These are phyloP conservation scores for Baryphthengus martii DNA, from an alignment of 2,113 vertebrate genomes.

Conservation along the genomic window DNA sequence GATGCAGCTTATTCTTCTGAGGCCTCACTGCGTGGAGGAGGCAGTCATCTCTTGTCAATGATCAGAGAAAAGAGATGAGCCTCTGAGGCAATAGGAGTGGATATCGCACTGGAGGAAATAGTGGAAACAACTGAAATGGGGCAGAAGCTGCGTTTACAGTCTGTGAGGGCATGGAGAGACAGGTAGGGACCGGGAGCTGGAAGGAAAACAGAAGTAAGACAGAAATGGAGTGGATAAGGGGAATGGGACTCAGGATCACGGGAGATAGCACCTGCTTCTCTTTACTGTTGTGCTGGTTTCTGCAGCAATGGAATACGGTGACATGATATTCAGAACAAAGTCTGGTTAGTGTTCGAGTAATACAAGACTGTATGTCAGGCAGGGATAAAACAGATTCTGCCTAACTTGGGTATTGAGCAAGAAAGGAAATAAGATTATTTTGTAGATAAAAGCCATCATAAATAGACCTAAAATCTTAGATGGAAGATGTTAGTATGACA, in stretches of 20 bases:
- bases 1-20: background rate
- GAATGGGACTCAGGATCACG: background rate
- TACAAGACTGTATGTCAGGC: background rate
- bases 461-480: background rate
- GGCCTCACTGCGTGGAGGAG: background rate
- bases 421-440: background rate
- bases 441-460: background rate
- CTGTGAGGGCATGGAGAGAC: background rate
- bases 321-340: background rate
- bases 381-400: background rate
- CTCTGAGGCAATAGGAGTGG: background rate
- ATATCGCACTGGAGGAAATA: background rate
- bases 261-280: background rate
- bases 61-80: background rate
- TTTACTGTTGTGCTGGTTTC: background rate
- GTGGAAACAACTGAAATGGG: background rate
- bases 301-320: background rate
- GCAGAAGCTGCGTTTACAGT: background rate
- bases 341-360: background rate
- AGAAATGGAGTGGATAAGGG: background rate
- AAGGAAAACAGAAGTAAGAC: background rate
- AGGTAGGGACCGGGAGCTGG: background rate
- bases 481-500: background rate
- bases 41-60: background rate
- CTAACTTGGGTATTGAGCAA: background rate